Evolutionary conservation across 2,888 invertebrate species (phyloP), one percentile per base, ranked within the genome.

Genomic region (Amphipyra berbera): DNA sequence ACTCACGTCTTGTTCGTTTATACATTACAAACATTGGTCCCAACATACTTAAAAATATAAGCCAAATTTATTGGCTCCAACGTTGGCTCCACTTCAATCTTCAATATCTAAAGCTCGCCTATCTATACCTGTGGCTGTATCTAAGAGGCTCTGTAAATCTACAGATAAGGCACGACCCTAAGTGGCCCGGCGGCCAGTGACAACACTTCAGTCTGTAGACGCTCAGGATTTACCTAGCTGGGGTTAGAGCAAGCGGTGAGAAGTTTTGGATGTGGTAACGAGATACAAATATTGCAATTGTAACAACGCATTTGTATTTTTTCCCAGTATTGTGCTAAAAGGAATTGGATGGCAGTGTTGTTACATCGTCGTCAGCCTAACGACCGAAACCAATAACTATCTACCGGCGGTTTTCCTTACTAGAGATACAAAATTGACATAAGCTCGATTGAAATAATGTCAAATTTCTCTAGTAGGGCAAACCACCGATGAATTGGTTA

Each of bases 111-210:
- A 50, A 49, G 37, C 37, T 44, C 35, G 13, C 44, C 41, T 15
- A 38, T 40, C 46, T 71, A 74, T 78, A 61, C 57, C 53, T 77
- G 59, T 15, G 64, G 41, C 13, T 47, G 56, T 62, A 57, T 59
- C 56, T 61, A 55, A 61, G 55, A 47, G 61, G 42, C 58, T 57
- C 55, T 52, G 48, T 64, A 50, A 60, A 77, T 81, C 81, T 68
- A 65, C 42, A 76, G 79, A 81, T 81, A 81, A 74, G 67, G 74
- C 81, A 81, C 79, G 79, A 45, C 60, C 58, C 72, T 78, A 76
- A 81, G 81, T 81, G 81, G 76, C 69, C 63, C 72, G 65, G 58
- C 68, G 74, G 63, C 65, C 61, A 68, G 62, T 68, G 68, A 76
- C 78, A 74, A 71, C 80, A 73, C 79, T 81, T 71, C 71, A 76